These are phyloP conservation scores for Ceratina calcarata DNA, from an alignment of 1,140 invertebrate genomes.

Conservation along the genomic window DNA sequence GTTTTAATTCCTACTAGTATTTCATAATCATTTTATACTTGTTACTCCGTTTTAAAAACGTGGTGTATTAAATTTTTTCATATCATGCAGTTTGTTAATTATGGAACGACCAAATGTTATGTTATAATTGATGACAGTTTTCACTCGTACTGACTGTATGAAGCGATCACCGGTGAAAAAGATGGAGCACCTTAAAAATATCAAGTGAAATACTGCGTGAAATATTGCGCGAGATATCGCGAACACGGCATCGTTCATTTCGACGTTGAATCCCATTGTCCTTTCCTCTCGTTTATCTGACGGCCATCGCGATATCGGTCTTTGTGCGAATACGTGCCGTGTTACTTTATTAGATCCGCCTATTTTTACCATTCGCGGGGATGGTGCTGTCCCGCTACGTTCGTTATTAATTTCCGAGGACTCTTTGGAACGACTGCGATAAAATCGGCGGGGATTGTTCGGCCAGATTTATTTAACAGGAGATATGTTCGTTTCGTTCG, in stretches of 20 bases:
- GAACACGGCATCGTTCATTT: slow-evolving; percentile 18
- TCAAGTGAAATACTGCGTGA: slow-evolving; percentile 10
- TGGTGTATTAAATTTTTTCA: too few species aligned
- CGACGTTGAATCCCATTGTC: slow-evolving; percentile 33
- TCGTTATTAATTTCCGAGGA: slow-evolving; percentile 16
- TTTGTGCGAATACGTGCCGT: slow-evolving; percentile 1
- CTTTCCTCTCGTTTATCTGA: slow-evolving; percentile 1
- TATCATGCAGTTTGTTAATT: too few species aligned
- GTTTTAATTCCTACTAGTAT: too few species aligned
- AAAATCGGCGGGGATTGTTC: not conserved
- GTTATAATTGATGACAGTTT: too few species aligned
- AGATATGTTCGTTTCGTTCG: not conserved
- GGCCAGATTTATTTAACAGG: not conserved
- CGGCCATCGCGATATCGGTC: not conserved
- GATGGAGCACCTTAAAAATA: slow-evolving; percentile 19
- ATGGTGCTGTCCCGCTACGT: not conserved
- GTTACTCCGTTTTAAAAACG: too few species aligned
- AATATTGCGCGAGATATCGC: not conserved
- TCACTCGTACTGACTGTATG: too few species aligned
- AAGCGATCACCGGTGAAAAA: not conserved
- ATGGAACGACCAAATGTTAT: too few species aligned
- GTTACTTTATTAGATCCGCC: slow-evolving; percentile 18
- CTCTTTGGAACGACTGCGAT: not conserved
- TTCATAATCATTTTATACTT: too few species aligned
- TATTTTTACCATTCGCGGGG: slow-evolving; percentile 4